Conservation (phyloP, 2,113 vertebrate genomes). For the Grammatotria lemairii region DNA sequence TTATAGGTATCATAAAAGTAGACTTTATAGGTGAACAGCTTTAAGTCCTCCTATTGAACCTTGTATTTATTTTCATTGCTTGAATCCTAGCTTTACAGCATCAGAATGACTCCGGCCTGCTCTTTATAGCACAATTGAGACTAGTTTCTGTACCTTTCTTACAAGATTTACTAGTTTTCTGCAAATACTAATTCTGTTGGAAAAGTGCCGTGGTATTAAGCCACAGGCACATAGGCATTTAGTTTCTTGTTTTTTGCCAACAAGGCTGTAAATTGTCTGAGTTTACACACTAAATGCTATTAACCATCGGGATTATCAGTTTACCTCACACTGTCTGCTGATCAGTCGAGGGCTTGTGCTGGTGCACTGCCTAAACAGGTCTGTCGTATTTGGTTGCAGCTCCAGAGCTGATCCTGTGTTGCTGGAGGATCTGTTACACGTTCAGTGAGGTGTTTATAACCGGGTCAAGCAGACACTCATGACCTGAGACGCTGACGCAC, state of each 20-base stretch:
- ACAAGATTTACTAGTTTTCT: neutral
- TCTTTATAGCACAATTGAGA: neutral
- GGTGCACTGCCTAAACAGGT: neutral
- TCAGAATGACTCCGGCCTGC: neutral
- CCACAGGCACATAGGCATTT: neutral
- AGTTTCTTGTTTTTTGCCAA: neutral
- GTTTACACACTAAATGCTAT: neutral
- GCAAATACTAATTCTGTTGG: neutral
- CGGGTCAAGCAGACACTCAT: neutral
- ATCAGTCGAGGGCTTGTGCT: neutral
- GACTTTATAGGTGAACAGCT: neutral
- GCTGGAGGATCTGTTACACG: slow-evolving; percentile 17
- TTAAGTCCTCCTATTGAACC: neutral
- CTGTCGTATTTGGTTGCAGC: slow-evolving; percentile 28
- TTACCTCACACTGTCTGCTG: neutral
- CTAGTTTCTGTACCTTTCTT: neutral
- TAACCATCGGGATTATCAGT: neutral
- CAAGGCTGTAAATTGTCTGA: neutral
- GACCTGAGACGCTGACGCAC: neutral
- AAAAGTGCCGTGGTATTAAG: neutral
- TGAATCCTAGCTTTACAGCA: neutral
- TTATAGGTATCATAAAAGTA: neutral
- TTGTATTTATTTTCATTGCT: neutral
- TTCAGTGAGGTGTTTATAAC: neutral
- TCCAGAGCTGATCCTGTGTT: neutral